Evolutionary conservation across 1,140 invertebrate species (phyloP), one percentile per base, ranked within the genome.

Genomic region (Drosophila orena): DNA sequence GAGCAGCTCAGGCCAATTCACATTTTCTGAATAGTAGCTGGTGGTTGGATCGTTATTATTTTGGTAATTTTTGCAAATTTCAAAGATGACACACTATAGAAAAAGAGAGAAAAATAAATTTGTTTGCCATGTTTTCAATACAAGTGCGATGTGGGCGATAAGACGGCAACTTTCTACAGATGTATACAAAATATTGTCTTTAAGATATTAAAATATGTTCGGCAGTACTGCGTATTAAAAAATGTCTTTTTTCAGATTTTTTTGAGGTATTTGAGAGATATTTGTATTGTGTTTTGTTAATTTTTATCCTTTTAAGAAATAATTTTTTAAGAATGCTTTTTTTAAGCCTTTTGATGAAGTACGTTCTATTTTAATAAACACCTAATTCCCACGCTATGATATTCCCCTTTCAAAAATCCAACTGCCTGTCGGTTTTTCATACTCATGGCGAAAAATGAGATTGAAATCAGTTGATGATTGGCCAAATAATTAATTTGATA

Each of bases 401-500:
- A 44, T 12, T 47, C 10, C 34, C 40, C 35, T 70, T 49, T 37
- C n/a, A 70, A 70, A 70, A 53, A 14, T 7, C 10, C 17, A 17
- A 58, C 12, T 60, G 34, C 11, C 42, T 24, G 60, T 37, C 53
- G 58, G 24, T 60, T 40, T 11, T 24, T 3, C 4, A 35, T 5
- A 62, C 2, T 37, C n/a, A 35, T 27, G 35, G n/a, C 58, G 10
- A 30, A 55, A 68, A 46, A 20, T 14, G 37, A 57, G 35, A 71
- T 57, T 27, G n/a, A 57, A 71, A 71, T 70, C 68, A 40, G 62
- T 69, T 46, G 56, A 56, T 40, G 50, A 70, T 70, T 70, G 64
- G 64, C 66, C 27, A 57, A 70, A 71, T 38, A 71, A 70, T 57
- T 47, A 47, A 71, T 71, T 70, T 46, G 68, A 71, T 71, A 71